These are phyloP conservation scores for Syngnathus rostellatus DNA, from an alignment of 2,797 vertebrate genomes.

Conservation along the genomic window DNA sequence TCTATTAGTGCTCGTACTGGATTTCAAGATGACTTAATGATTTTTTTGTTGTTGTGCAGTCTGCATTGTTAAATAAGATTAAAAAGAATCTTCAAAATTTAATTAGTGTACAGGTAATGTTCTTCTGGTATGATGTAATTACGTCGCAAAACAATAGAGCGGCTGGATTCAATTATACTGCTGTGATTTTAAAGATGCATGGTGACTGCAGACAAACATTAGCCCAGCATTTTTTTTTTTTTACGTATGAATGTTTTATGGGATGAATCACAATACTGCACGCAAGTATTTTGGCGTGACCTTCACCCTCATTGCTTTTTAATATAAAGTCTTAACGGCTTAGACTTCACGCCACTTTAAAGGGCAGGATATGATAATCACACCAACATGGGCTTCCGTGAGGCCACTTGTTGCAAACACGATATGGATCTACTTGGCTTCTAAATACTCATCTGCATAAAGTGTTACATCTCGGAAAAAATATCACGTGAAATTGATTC, in stretches of 20 bases:
- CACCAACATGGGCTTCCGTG: background rate
- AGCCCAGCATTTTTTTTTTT: background rate
- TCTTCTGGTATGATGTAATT: background rate
- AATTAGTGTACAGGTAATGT: background rate
- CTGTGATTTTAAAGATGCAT: too few species aligned
- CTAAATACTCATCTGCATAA: background rate
- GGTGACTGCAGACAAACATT: background rate
- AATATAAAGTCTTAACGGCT: constrained; percentile 5
- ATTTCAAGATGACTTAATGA: background rate
- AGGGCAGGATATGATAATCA: constrained; percentile 3
- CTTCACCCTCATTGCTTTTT: constrained; percentile 8
- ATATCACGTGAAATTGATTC: background rate
- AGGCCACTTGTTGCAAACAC: background rate
- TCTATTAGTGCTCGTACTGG: background rate
- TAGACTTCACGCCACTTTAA: background rate
- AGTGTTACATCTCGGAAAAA: background rate
- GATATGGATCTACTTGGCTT: background rate
- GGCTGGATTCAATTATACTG: background rate
- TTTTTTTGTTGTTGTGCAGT: background rate
- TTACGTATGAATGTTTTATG: background rate
- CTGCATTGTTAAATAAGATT: background rate
- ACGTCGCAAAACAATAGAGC: background rate
- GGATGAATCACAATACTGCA: background rate
- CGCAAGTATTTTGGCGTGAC: background rate
- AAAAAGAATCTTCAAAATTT: background rate